Evolutionary conservation across 2,113 vertebrate species (phyloP).

Genomic region (Anser brachyrhynchus): DNA sequence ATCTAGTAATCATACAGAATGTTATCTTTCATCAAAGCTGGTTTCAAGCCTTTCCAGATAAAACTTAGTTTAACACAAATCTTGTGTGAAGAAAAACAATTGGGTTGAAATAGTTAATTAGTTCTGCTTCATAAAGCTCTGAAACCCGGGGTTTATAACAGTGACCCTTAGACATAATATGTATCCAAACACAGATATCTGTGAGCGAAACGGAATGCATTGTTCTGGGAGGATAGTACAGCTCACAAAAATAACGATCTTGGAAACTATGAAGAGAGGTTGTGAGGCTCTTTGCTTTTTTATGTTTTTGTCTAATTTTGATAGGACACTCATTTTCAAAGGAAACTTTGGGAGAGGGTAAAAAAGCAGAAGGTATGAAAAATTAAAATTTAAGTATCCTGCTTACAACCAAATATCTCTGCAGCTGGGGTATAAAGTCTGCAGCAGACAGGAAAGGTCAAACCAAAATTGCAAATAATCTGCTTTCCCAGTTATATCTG

Average conservation of each 20-base stretch:
- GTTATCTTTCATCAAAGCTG: background rate
- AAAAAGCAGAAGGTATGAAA: background rate
- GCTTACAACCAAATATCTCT: background rate
- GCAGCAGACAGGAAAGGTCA: background rate
- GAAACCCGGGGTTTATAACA: background rate
- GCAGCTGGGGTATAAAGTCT: background rate
- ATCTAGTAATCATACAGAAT: background rate
- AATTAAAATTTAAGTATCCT: background rate
- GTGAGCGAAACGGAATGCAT: background rate
- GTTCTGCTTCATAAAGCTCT: conserved; percentile 1
- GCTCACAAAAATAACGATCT: background rate
- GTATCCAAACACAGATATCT: conserved; percentile 3
- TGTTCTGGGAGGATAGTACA: background rate
- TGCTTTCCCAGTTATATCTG: background rate
- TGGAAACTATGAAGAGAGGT: background rate
- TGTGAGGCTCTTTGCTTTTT: background rate
- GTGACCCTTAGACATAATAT: background rate
- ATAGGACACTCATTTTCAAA: background rate
- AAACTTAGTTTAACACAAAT: background rate
- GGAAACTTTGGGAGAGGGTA: background rate
- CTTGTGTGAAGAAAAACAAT: background rate
- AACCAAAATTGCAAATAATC: background rate
- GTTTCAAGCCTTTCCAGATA: background rate
- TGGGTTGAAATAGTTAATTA: background rate
- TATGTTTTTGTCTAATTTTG: background rate